phyloP scores from a whole-genome alignment of 2,113 vertebrate species.

The Trichechus manatus region DNA sequence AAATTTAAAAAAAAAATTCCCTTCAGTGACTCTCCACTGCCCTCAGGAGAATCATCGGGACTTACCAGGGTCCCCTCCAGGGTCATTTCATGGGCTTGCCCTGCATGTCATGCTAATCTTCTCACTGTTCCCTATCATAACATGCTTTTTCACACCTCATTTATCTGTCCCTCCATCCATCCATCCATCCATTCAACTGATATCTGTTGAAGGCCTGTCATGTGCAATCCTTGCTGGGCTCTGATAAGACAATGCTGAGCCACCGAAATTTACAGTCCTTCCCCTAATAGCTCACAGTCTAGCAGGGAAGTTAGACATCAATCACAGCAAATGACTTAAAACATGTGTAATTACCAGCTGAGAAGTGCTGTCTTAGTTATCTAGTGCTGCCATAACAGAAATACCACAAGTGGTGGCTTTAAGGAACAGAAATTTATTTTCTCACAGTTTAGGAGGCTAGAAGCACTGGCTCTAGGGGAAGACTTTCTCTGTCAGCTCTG shows the following conservation, averaged over 20 bases:
- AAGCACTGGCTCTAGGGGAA: neutral
- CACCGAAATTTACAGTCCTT: neutral
- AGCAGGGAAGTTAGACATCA: neutral
- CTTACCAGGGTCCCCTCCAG: neutral
- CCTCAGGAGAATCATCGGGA: neutral
- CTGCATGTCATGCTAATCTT: neutral
- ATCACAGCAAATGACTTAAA: neutral
- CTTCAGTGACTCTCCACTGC: neutral
- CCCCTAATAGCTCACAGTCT: too few species aligned
- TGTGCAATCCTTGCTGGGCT: too few species aligned
- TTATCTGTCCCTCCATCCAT: neutral
- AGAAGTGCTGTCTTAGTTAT: neutral
- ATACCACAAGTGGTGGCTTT: neutral
- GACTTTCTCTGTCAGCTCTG: neutral
- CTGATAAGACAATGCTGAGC: neutral
- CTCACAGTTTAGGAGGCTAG: neutral
- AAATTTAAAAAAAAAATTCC: too few species aligned
- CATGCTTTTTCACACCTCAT: neutral
- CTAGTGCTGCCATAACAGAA: neutral
- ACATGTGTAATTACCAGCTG: neutral
- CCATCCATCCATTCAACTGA: neutral
- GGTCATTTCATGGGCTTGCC: neutral
- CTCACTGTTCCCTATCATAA: neutral
- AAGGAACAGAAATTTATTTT: neutral
- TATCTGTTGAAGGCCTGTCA: neutral